phyloP scores from a whole-genome alignment of 2,797 vertebrate species.

The Falco novaeseelandiae region DNA sequence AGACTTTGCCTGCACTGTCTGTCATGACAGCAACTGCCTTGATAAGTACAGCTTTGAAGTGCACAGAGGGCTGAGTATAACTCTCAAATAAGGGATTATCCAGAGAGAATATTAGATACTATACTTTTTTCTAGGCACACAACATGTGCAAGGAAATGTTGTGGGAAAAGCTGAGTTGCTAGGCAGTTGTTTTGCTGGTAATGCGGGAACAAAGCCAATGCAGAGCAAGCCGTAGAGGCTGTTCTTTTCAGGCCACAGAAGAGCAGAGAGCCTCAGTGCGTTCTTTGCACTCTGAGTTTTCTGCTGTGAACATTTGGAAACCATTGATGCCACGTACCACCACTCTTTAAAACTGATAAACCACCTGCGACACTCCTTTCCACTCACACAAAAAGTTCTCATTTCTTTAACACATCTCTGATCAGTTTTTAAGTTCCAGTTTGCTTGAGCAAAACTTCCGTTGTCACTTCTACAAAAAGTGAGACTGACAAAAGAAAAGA shows the following conservation, averaged over 20 bases:
- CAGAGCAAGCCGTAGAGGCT: not conserved
- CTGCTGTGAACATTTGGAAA: not conserved
- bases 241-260: not conserved
- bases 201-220: conserved; percentile 52
- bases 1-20: not conserved
- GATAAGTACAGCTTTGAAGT: not conserved
- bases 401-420: not conserved
- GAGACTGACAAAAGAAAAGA: not conserved
- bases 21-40: not conserved
- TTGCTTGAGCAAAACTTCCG: not conserved
- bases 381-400: not conserved
- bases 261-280: not conserved
- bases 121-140: not conserved
- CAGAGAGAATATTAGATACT: conserved; percentile 13
- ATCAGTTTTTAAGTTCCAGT: not conserved
- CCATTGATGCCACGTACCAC: not conserved
- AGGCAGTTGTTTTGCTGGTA: conserved; percentile 72
- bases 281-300: not conserved
- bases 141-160: conserved; percentile 48
- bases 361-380: not conserved
- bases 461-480: not conserved
- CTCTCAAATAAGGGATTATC: not conserved
- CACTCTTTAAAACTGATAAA: not conserved
- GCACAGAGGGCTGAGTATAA: not conserved
- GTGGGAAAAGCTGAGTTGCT: conserved; percentile 73